Base-by-base conservation (phyloP, 2,888 invertebrate genomes). In the Abrostola tripartita region DNA sequence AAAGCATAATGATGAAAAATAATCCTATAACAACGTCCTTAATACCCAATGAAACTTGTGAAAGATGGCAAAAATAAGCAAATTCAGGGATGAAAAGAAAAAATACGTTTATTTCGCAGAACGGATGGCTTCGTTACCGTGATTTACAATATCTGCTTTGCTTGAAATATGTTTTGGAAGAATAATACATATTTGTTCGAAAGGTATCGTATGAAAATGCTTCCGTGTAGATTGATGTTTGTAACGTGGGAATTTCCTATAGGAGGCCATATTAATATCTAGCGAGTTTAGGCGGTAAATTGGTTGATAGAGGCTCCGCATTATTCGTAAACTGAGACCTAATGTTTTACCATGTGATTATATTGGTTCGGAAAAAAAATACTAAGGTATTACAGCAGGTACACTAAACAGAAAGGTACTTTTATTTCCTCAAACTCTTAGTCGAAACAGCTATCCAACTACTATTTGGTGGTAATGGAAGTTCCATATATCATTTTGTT, bases 71-170 rank as follows among this genome's bases (percentile, higher is more conserved):
- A 61, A 64, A 74, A 64, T 57, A 68, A 71, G 73, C 57, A 68
- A 79, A 71, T 61, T 71, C 65, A 62, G 69, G 71, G 63, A 71
- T 67, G 70, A 74, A 74, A 73, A 65, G 75, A 75, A 80, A 75
- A 81, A 81, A 78, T 74, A 81, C 74, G 69, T 76, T 76, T 72
- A 76, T 74, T 76, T 70, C 61, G 58, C 71, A 78, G 65, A 82
- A 87, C 77, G 74, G 76, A 88, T 86, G 77, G 78, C 78, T 86
- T 86, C 83, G 84, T 88, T 86, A 87, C 74, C 41, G 76, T 87
- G 88, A 88, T 88, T 86, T 85, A 88, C 79, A 81, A 76, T 84
- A 82, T 81, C 80, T 81, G 68, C 80, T 76, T 77, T 71, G 71
- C 64, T 71, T 75, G 78, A 73, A 77, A 79, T 74, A 76, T 79